Evolutionary conservation across 1,140 invertebrate genomes (phyloP), one percentile per base, ranked within the genome.

Genomic region (Megalonaias nervosa): DNA sequence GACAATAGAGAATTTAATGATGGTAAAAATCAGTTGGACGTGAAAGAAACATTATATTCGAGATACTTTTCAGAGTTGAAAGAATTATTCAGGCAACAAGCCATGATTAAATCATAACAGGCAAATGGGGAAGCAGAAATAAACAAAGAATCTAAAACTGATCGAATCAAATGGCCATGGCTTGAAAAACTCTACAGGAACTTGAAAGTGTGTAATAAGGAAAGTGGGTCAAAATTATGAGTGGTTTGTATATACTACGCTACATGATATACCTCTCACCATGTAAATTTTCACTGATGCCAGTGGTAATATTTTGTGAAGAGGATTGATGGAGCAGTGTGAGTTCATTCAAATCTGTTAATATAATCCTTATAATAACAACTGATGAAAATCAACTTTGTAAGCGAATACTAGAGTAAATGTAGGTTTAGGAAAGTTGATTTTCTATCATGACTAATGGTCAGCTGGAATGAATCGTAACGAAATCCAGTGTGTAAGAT

Each of bases 311-410:
- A 16, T 64, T 81, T 38, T 78, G 60, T 14, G 62, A 60, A 75
- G 64, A n/a, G 57, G 59, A 21, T 38, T 69, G 16, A 26, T 60
- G 57, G 79, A 80, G 1, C 62, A 48, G 2, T 59, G 65, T n/a
- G 67, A 72, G 31, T 31, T 5, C 31, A 31, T 2, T 31, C 5
- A 31, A 31, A 31, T 5, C 31, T 31, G 31, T 31, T 31, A 67
- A 78, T n/a, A 59, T 70, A 11, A 75, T 55, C 26, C 38, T 80
- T 17, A 60, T 59, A 31, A 80, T 78, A 15, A 75, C 75, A 55
- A 75, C 81, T 19, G 81, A 75, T n/a, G 78, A 82, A 26, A n/a
- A 56, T 26, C 67, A 19, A 75, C 78, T 14, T 78, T 77, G 73
- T 23, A 48, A 14, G 78, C 2, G 31, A 31, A 31, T 2, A 5